Evolutionary conservation across 2,888 invertebrate species (phyloP).

Genomic region (Dicyrtoma fusca): DNA sequence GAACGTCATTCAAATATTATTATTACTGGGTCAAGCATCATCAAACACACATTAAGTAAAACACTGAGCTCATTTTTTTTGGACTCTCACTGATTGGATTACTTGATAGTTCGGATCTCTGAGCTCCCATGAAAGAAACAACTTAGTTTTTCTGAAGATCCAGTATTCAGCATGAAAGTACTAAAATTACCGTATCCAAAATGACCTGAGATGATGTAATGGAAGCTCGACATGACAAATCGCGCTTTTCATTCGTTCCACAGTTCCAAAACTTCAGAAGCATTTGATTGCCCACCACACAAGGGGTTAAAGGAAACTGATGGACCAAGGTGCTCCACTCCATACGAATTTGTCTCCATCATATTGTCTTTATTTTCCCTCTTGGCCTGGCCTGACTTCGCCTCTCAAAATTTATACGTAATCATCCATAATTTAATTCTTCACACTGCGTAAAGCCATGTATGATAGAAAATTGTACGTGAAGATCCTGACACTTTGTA

Average conservation of each 20-base stretch:
- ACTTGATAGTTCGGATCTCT: neutral
- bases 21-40: slow-evolving; percentile 34
- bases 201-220: slow-evolving; percentile 41
- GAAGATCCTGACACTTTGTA: too few relatives aligned
- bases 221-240: slow-evolving; percentile 49
- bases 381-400: too few relatives aligned
- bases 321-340: neutral
- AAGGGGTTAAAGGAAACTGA: neutral
- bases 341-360: slow-evolving; percentile 1
- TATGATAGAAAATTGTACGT: too few relatives aligned
- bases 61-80: slow-evolving; percentile 10
- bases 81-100: slow-evolving; percentile 13
- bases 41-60: slow-evolving; percentile 33
- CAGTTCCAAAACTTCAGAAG: slow-evolving; percentile 28
- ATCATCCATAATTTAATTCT: too few relatives aligned
- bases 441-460: too few relatives aligned
- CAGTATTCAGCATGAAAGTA: slow-evolving; percentile 4
- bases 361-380: neutral
- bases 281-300: slow-evolving; percentile 25
- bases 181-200: slow-evolving; percentile 40
- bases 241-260: slow-evolving; percentile 44
- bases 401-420: too few relatives aligned
- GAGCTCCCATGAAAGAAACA: neutral
- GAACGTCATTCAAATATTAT: slow-evolving; percentile 32
- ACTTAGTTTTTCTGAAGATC: neutral